phyloP scores from a whole-genome alignment of 2,888 invertebrate species.

The Perizoma flavofasciatum region DNA sequence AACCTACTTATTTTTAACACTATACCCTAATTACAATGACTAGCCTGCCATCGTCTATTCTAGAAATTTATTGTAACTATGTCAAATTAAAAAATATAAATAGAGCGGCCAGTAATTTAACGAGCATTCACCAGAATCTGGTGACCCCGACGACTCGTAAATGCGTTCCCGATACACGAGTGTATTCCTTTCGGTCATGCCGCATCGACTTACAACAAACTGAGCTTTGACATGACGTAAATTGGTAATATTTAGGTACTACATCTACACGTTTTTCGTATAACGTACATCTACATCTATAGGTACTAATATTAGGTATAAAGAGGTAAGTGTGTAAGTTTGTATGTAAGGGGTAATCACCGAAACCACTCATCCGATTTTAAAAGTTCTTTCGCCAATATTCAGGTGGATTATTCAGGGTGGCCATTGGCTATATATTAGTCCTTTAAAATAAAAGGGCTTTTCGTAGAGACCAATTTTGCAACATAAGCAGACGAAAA shows the following conservation, averaged over 20 bases:
- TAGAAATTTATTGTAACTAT: slow-evolving; percentile 58
- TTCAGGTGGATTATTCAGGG: too few relatives aligned
- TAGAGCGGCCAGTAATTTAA: slow-evolving; percentile 65
- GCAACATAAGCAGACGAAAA: too few relatives aligned
- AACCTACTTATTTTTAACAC: too few relatives aligned
- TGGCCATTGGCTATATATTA: too few relatives aligned
- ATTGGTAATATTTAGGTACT: slow-evolving; percentile 16
- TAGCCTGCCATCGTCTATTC: slow-evolving; percentile 43
- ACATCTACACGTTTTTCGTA: not conserved
- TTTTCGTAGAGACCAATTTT: too few relatives aligned
- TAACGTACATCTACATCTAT: too few relatives aligned
- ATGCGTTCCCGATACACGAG: slow-evolving; percentile 68
- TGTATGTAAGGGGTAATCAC: not conserved
- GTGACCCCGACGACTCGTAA: slow-evolving; percentile 74
- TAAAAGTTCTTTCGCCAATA: too few relatives aligned
- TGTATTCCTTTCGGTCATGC: slow-evolving; percentile 39
- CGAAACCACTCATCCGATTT: too few relatives aligned
- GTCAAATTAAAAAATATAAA: slow-evolving; percentile 59
- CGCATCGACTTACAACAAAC: slow-evolving; percentile 28
- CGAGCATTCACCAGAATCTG: slow-evolving; percentile 76
- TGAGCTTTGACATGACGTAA: slow-evolving; percentile 32
- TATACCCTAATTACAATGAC: slow-evolving; percentile 6
- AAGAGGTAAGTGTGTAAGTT: not conserved
- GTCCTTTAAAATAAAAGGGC: too few relatives aligned
- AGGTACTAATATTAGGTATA: too few relatives aligned